Conservation (phyloP, 2,888 invertebrate species). For the Plagodis dolabraria region DNA sequence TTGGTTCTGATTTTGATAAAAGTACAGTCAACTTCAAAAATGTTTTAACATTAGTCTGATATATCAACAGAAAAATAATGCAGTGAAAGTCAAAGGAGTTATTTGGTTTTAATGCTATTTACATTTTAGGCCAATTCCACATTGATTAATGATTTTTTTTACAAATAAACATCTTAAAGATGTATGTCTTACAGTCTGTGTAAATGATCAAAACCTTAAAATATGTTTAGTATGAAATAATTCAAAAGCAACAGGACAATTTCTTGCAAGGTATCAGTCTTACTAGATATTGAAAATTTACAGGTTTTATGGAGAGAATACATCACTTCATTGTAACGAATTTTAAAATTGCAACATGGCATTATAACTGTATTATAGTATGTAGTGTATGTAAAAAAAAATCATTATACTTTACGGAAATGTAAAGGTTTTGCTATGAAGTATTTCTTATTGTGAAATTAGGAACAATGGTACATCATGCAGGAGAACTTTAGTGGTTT, state of each 20-base stretch:
- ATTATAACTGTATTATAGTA: too few species aligned
- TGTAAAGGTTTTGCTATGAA: too few species aligned
- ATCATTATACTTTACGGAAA: too few species aligned
- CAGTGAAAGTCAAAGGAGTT: background rate
- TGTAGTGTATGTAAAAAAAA: too few species aligned
- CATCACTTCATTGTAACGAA: too few species aligned
- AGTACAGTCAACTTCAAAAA: background rate
- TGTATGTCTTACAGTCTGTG: too few species aligned
- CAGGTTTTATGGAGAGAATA: too few species aligned
- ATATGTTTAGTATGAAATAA: background rate
- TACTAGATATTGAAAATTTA: background rate
- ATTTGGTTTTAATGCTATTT: slow-evolving; percentile 6
- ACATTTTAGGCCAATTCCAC: slow-evolving; percentile 15
- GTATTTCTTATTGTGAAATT: background rate
- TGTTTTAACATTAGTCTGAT: too few species aligned
- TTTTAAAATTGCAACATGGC: too few species aligned
- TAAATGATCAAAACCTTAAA: background rate
- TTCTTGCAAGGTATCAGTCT: slow-evolving; percentile 10
- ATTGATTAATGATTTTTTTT: background rate
- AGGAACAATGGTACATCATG: slow-evolving; percentile 10
- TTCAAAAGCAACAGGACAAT: background rate
- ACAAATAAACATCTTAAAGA: too few species aligned
- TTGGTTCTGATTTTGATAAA: slow-evolving; percentile 1
- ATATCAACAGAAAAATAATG: background rate
- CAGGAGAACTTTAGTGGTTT: background rate